Percentiles rank a stretch among this genome's conserved stretches.
Evolutionary conservation across 1,140 invertebrate genomes (phyloP).

Genomic region (Scaptomyza pallida): DNA sequence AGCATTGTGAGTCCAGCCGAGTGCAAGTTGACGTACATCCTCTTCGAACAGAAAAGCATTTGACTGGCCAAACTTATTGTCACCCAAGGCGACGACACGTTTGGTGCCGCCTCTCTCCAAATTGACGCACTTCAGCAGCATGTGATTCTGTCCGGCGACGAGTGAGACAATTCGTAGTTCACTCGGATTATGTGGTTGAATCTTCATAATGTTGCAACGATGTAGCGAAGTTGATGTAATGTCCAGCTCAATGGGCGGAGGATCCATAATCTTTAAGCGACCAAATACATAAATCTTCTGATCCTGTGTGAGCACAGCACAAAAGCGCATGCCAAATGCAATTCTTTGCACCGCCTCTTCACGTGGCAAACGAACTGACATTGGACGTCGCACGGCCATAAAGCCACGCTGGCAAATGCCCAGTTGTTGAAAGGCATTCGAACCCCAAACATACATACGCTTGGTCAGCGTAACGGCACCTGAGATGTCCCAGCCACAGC

Average conservation of each 20-base stretch:
- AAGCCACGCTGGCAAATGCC: conserved; percentile 86
- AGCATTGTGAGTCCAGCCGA: conserved; percentile 91
- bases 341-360: conserved; percentile 81
- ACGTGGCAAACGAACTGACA: conserved; percentile 74
- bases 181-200: conserved; percentile 56
- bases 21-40: conserved; percentile 85
- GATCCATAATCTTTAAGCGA: conserved; percentile 64
- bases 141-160: conserved; percentile 90
- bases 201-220: conserved; percentile 69
- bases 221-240: conserved; percentile 72
- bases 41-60: conserved; percentile 74
- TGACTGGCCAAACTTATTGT: conserved; percentile 89
- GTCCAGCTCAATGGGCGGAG: conserved; percentile 69
- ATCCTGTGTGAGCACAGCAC: conserved; percentile 87
- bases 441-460: conserved; percentile 90
- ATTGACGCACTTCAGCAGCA: conserved; percentile 85
- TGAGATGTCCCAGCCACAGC: conserved; percentile 90
- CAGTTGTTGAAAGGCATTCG: conserved; percentile 90
- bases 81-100: conserved; percentile 88
- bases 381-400: conserved; percentile 83
- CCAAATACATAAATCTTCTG: conserved; percentile 76
- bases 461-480: conserved; percentile 88
- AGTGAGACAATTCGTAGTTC: conserved; percentile 65
- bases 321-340: conserved; percentile 88
- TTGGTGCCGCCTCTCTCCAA: conserved; percentile 42